These are phyloP conservation scores for Tenebrosternarchus preto DNA, from an alignment of 2,113 vertebrate genomes.

Conservation along the genomic window DNA sequence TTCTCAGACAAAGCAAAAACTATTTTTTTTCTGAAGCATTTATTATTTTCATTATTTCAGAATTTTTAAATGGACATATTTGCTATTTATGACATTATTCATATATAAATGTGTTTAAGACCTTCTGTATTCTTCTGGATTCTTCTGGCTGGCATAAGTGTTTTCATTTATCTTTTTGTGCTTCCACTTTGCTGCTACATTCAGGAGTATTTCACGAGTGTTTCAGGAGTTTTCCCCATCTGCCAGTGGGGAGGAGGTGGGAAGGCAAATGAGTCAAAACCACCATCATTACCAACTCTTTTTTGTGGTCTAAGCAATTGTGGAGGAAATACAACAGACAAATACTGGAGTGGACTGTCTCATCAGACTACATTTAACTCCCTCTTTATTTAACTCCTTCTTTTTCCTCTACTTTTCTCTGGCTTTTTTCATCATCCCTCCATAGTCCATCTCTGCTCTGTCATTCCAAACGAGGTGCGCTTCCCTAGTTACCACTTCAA, in stretches of 20 bases:
- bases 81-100: neutral
- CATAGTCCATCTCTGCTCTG: neutral
- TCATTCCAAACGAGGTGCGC: constrained; percentile 33
- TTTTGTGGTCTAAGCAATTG: neutral
- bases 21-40: no score
- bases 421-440: neutral
- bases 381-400: constrained; percentile 28
- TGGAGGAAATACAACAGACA: constrained; percentile 1
- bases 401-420: constrained; percentile 13
- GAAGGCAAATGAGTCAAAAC: neutral
- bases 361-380: neutral
- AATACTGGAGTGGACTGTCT: neutral
- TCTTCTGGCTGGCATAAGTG: neutral
- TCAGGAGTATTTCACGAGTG: neutral
- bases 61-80: constrained; percentile 18
- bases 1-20: no score
- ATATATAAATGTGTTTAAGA: neutral
- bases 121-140: neutral
- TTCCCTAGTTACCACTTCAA: constrained; percentile 39
- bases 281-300: constrained; percentile 16
- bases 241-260: constrained; percentile 11
- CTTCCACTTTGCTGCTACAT: neutral
- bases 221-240: neutral
- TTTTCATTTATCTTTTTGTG: neutral
- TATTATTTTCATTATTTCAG: neutral